Base-by-base conservation (phyloP, 2,797 vertebrate genomes). In the Chaunax sp. region DNA sequence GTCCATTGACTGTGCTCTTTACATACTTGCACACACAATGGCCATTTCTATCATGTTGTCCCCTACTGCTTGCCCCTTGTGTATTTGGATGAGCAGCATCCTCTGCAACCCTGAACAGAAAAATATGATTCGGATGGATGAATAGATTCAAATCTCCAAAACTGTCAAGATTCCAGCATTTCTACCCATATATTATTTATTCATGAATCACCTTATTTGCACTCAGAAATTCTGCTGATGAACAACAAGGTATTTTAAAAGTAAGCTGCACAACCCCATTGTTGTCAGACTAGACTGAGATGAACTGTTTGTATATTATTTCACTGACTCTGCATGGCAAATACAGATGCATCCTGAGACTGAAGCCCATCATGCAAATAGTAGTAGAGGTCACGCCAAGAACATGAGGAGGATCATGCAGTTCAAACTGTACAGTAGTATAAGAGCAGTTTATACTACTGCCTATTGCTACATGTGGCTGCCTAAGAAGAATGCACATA, bases 321-420 rank as follows among this genome's bases (percentile, higher is more conserved):
- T 89, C 75, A 84, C 83, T 85, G 59, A 78, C 68, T 89, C 78
- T 88, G 88, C 75, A 84, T 78, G 69, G 80, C 76, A 89, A 87
- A 91, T 86, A 75, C 79, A 85, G 82, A 81, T 74, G 58, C 69
- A 72, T 70, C 54, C 64, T 13, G 49, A 75, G 64, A 72, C 85
- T 55, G 59, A 86, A 83, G 69, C 72, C 46, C 46, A 57, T 70
- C 86, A 91, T 92, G 91, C 89, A 92, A 92, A 92, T 91, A 51
- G 26, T 49, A 44, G 50, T 78, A 88, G 86, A 90, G 89, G 89
- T 88, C 83, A 90, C 61, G 82, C 44, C 75, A 87, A 90, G 72
- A 89, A 79, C 75, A 55, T 49, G 30, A 62, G 66, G 22, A 49
- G 20, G 49, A 70, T 72, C 47, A 33, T 38, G 25, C 7, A 28